Evolutionary conservation across 2,113 vertebrate genomes (phyloP).

Genomic region (Tupaia tana): DNA sequence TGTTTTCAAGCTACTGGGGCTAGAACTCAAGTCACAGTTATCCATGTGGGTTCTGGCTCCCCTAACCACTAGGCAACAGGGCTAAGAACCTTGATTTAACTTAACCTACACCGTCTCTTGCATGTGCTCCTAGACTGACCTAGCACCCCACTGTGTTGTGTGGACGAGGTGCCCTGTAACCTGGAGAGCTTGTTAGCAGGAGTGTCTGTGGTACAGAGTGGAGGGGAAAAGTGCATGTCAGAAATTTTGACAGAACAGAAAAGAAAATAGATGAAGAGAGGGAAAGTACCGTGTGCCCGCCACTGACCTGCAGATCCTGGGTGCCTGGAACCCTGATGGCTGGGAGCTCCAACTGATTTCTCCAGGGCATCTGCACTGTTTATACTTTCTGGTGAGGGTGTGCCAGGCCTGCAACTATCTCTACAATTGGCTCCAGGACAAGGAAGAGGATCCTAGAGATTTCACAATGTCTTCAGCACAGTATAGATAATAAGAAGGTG

Average conservation of each 20-base stretch:
- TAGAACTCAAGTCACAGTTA: too few species aligned
- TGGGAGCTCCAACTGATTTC: constrained; percentile 33
- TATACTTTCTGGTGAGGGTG: constrained; percentile 61
- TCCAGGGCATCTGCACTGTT: constrained; percentile 29
- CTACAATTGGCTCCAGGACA: constrained; percentile 54
- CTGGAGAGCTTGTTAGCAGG: constrained; percentile 1
- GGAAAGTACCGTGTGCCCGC: not conserved
- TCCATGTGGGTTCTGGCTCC: too few species aligned
- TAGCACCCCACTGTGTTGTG: not conserved
- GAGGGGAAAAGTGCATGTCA: not conserved
- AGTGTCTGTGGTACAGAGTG: too few species aligned
- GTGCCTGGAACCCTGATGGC: not conserved
- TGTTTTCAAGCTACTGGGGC: too few species aligned
- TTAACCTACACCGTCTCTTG: not conserved
- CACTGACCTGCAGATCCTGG: constrained; percentile 71
- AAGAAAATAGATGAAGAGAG: not conserved
- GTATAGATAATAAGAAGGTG: constrained; percentile 67
- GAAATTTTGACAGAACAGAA: not conserved
- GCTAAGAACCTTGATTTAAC: not conserved
- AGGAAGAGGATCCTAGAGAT: constrained; percentile 48
- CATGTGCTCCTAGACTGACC: not conserved
- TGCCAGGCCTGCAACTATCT: constrained; percentile 34
- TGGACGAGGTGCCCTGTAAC: not conserved
- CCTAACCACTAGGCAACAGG: too few species aligned
- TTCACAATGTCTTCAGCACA: constrained; percentile 61